Conservation (phyloP, 2,113 vertebrate species). For the Anthoscopus minutus region DNA sequence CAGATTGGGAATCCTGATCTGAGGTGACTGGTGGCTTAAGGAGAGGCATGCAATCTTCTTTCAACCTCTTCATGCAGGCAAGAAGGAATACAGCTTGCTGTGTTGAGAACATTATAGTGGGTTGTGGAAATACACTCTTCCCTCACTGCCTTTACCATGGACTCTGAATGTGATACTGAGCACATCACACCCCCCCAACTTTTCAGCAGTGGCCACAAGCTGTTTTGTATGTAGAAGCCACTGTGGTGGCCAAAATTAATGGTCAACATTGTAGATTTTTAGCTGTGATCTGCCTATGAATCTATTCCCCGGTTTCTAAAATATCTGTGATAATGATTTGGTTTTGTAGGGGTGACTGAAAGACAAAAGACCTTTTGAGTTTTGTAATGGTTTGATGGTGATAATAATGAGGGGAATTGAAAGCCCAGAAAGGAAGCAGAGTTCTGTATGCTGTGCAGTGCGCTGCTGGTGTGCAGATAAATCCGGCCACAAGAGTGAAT, state of each 20-base stretch:
- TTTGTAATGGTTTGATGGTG: not conserved
- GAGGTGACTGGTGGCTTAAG: not conserved
- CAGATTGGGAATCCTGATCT: not conserved
- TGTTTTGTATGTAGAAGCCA: not conserved
- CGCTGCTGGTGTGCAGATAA: not conserved
- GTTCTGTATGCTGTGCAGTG: not conserved
- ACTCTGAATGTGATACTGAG: not conserved
- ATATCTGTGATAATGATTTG: not conserved
- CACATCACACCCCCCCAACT: not conserved
- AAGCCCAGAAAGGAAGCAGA: slow-evolving; percentile 13
- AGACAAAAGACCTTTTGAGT: slow-evolving; percentile 41
- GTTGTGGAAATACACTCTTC: not conserved
- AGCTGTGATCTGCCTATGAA: not conserved
- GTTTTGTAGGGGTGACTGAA: not conserved
- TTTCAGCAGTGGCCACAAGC: not conserved
- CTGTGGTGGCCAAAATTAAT: not conserved
- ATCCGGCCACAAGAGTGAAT: not conserved
- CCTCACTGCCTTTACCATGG: not conserved
- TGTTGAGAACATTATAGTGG: not conserved
- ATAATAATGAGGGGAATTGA: not conserved
- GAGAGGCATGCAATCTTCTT: not conserved
- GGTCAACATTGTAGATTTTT: not conserved
- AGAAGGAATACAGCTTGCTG: not conserved
- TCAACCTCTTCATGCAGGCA: not conserved
- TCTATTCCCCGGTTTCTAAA: slow-evolving; percentile 12